Evolutionary conservation across 2,888 invertebrate genomes (phyloP).

Genomic region (Napeogenes sylphis): DNA sequence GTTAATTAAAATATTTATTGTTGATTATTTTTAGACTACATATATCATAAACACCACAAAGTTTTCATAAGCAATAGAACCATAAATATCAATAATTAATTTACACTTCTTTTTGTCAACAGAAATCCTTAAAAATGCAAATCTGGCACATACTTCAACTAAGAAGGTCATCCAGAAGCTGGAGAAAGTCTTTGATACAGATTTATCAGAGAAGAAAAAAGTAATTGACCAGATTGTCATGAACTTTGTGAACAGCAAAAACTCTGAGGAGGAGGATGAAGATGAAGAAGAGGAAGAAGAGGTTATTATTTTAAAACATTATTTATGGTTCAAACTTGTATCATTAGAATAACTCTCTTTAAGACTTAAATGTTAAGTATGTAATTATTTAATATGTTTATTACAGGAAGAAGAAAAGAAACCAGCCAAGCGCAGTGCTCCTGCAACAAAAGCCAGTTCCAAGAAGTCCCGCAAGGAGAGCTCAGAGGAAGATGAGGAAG

Average conservation of each 20-base stretch:
- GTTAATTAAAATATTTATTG: not conserved
- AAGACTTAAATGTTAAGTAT: not conserved
- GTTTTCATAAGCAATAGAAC: too few species aligned
- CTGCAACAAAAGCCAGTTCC: conserved; percentile 61
- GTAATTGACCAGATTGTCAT: conserved; percentile 93
- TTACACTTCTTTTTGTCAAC: conserved; percentile 19
- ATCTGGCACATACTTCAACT: conserved; percentile 89
- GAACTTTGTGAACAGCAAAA: conserved; percentile 79
- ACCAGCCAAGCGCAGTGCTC: conserved; percentile 73
- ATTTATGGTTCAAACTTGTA: not conserved
- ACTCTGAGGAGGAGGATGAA: conserved; percentile 60
- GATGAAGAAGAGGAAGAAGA: conserved; percentile 43
- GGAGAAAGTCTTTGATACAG: conserved; percentile 87
- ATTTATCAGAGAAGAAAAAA: conserved; percentile 87
- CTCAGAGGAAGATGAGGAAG: conserved; percentile 41
- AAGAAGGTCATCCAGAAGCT: conserved; percentile 93
- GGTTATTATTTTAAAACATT: conserved; percentile 12
- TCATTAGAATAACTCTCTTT: not conserved
- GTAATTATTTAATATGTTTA: not conserved
- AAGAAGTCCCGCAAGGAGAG: conserved; percentile 41
- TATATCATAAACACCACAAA: too few species aligned
- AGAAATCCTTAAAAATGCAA: conserved; percentile 93
- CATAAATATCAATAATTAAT: too few species aligned
- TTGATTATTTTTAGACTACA: not conserved
- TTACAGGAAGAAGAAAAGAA: conserved; percentile 73